Evolutionary conservation across 2,797 vertebrate genomes (phyloP).

Genomic region (Clarias pachynema): DNA sequence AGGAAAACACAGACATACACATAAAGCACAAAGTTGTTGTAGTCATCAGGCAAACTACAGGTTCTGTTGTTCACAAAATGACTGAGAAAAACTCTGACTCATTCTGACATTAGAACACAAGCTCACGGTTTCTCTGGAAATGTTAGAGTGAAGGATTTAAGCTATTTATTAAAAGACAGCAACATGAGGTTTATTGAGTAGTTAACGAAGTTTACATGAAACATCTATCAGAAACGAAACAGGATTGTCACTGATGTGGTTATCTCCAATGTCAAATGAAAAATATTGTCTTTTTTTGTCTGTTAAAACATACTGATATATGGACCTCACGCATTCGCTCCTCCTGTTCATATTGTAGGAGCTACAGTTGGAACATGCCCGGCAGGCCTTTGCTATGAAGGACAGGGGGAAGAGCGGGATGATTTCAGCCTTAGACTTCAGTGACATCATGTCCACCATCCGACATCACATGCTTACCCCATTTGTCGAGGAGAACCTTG

Average conservation of each 20-base stretch:
- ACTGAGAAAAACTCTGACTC: slow-evolving; percentile 26
- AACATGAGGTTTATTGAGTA: not conserved
- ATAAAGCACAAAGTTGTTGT: slow-evolving; percentile 14
- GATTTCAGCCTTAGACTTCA: slow-evolving; percentile 94
- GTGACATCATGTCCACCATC: slow-evolving; percentile 96
- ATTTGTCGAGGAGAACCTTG: slow-evolving; percentile 97
- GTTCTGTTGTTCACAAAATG: slow-evolving; percentile 21
- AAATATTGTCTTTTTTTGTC: slow-evolving; percentile 3
- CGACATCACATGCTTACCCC: slow-evolving; percentile 94
- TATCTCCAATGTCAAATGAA: slow-evolving; percentile 5
- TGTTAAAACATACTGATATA: not conserved
- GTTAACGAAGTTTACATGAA: slow-evolving; percentile 1
- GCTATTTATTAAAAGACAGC: not conserved
- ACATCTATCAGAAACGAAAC: not conserved
- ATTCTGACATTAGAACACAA: not conserved
- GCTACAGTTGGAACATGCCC: slow-evolving; percentile 91
- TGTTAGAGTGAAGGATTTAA: not conserved
- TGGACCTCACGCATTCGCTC: not conserved
- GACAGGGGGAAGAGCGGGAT: slow-evolving; percentile 90
- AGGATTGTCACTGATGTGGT: slow-evolving; percentile 3
- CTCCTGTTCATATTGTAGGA: slow-evolving; percentile 73
- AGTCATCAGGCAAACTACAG: slow-evolving; percentile 30
- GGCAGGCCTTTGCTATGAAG: slow-evolving; percentile 93
- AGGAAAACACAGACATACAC: slow-evolving; percentile 21
- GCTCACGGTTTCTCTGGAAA: not conserved